Conservation (phyloP, 1,140 invertebrate genomes). For the Neotoxoptera formosana region DNA sequence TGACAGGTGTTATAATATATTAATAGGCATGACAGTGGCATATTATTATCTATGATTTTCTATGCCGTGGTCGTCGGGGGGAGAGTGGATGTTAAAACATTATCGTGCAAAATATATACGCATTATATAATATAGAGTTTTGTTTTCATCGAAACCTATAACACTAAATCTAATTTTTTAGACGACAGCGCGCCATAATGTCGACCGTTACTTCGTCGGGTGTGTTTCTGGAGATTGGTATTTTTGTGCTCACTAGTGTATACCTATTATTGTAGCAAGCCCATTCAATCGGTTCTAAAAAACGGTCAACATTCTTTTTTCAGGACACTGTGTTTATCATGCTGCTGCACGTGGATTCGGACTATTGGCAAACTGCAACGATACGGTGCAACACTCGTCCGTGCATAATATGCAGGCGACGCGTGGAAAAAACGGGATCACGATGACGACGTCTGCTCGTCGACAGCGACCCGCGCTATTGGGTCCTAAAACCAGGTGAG, state of each 20-base stretch:
- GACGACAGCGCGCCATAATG: background rate
- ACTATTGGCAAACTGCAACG: background rate
- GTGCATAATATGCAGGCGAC: too few species aligned
- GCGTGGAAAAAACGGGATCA: background rate
- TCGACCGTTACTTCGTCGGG: background rate
- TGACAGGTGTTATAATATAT: too few species aligned
- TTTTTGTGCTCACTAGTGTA: background rate
- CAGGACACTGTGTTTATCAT: background rate
- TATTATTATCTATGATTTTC: background rate
- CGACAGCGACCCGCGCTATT: too few species aligned
- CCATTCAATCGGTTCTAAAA: background rate
- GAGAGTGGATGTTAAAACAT: background rate
- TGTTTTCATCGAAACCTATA: background rate
- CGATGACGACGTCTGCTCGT: background rate
- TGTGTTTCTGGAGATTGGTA: background rate
- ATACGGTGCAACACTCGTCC: background rate
- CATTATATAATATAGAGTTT: background rate
- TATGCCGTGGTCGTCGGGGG: background rate
- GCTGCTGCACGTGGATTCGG: background rate
- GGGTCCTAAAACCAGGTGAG: background rate
- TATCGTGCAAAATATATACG: background rate
- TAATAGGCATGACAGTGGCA: too few species aligned
- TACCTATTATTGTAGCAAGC: too few species aligned
- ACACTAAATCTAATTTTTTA: background rate
- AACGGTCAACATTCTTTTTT: background rate